Percentiles rank a stretch among this genome's conserved stretches.
These are phyloP conservation scores for Ramphastos sulfuratus DNA, from an alignment of 2,113 vertebrate species.

Conservation along the genomic window DNA sequence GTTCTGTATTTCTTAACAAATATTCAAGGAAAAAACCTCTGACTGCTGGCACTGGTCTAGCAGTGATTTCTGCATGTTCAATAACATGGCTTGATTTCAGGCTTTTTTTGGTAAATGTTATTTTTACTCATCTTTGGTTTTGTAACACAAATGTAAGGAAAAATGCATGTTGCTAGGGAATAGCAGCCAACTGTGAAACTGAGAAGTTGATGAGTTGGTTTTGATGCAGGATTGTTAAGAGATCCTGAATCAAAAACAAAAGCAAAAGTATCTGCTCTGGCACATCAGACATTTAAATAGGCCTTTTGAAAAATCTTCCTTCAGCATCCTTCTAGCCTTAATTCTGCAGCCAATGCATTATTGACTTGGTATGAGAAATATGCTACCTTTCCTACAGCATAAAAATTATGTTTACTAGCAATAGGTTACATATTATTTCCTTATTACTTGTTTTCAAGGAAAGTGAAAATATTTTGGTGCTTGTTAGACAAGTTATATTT, in stretches of 20 bases:
- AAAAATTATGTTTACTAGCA: not conserved
- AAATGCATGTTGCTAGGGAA: not conserved
- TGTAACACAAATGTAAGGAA: not conserved
- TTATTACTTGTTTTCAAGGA: not conserved
- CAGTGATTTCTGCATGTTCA: not conserved
- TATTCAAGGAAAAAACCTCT: not conserved
- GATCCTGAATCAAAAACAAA: not conserved
- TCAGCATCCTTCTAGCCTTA: not conserved
- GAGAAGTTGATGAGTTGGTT: not conserved
- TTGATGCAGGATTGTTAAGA: not conserved
- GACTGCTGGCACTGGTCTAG: not conserved
- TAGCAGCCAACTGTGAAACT: not conserved
- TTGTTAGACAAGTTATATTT: not conserved
- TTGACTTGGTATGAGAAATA: not conserved
- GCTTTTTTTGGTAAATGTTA: not conserved
- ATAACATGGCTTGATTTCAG: not conserved
- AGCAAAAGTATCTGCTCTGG: not conserved
- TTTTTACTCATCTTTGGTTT: not conserved
- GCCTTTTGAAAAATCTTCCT: not conserved
- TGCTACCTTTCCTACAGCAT: not conserved
- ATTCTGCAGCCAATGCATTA: not conserved
- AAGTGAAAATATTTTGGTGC: not conserved
- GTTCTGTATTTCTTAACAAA: not conserved
- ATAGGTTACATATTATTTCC: not conserved
- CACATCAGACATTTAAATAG: not conserved